These are phyloP conservation scores for Brienomyrus brachyistius DNA, from an alignment of 2,113 vertebrate species.

Conservation along the genomic window DNA sequence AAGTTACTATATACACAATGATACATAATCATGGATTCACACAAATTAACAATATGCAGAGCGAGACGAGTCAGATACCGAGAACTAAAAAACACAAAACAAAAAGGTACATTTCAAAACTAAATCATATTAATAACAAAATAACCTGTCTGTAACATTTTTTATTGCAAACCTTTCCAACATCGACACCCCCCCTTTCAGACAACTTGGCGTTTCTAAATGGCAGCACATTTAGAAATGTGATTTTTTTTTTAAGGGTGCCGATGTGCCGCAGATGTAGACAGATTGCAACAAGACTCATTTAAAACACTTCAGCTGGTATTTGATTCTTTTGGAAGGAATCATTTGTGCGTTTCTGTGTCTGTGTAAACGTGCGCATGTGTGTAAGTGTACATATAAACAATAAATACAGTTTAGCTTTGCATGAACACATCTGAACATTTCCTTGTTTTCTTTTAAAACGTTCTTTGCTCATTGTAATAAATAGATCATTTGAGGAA, in stretches of 20 bases:
- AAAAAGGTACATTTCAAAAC: constrained; percentile 48
- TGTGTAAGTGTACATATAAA: not conserved
- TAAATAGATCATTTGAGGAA: constrained; percentile 40
- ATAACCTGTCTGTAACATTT: constrained; percentile 18
- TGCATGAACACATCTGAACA: constrained; percentile 57
- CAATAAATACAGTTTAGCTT: constrained; percentile 39
- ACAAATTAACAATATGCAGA: constrained; percentile 82
- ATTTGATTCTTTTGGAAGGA: constrained; percentile 6
- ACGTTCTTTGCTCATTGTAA: constrained; percentile 22
- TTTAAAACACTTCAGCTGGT: constrained; percentile 11
- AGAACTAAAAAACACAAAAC: constrained; percentile 64
- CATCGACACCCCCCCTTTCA: constrained; percentile 12
- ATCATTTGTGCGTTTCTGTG: constrained; percentile 26
- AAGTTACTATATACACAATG: constrained; percentile 90
- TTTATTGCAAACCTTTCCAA: constrained; percentile 24
- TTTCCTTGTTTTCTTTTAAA: constrained; percentile 20
- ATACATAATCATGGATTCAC: constrained; percentile 87
- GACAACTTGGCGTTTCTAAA: constrained; percentile 2
- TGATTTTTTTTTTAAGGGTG: not conserved
- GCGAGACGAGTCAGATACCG: constrained; percentile 71
- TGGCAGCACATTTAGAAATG: not conserved
- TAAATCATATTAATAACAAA: constrained; percentile 51
- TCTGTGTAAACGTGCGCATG: not conserved
- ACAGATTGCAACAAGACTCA: constrained; percentile 12
- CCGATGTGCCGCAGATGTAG: not conserved